Conservation (phyloP, 2,888 invertebrate genomes). For the Dromius quadrimaculatus region DNA sequence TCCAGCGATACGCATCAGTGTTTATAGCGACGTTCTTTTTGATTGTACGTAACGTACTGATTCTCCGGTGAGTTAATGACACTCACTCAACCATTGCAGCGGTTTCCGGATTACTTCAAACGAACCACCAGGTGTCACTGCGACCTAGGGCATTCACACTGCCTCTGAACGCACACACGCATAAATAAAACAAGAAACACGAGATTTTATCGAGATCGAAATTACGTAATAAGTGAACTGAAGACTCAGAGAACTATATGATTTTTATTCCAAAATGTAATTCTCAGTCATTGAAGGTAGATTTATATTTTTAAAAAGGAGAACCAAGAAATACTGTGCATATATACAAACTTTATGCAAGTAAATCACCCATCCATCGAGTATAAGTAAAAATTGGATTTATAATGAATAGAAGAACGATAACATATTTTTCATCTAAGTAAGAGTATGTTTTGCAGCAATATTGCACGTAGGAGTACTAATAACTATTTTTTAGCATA, state of each 20-base stretch:
- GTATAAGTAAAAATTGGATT: no score
- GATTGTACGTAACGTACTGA: constrained; percentile 32
- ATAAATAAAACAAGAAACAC: neutral
- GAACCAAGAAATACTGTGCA: no score
- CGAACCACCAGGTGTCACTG: constrained; percentile 28
- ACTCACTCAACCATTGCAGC: constrained; percentile 30
- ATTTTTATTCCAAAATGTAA: neutral
- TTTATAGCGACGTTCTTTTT: neutral
- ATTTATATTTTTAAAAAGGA: no score
- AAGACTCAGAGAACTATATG: neutral
- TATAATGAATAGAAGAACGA: no score
- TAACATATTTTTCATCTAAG: no score
- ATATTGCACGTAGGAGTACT: no score
- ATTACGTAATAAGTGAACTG: constrained; percentile 1
- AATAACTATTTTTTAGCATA: neutral
- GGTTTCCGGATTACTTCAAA: constrained; percentile 34
- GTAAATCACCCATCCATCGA: no score
- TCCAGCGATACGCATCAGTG: constrained; percentile 10
- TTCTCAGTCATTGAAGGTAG: no score
- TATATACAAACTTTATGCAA: no score
- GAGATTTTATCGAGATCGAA: constrained; percentile 6
- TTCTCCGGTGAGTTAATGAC: constrained; percentile 23
- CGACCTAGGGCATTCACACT: constrained; percentile 32
- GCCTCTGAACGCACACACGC: neutral
- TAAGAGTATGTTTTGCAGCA: no score